phyloP scores from a whole-genome alignment of 2,113 vertebrate genomes.

The Nesospiza acunhae region DNA sequence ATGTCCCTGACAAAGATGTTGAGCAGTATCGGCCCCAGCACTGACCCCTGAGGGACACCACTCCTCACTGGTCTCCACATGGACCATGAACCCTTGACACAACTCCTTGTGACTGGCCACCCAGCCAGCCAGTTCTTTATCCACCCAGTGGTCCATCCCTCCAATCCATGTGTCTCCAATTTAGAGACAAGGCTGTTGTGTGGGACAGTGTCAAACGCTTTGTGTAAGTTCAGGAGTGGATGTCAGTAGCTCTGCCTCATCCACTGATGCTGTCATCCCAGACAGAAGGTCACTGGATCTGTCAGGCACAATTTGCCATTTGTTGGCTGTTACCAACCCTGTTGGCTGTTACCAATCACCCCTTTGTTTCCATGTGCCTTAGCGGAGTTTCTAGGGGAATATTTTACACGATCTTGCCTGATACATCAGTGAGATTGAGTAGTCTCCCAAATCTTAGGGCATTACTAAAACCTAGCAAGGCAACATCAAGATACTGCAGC shows the following conservation, averaged over 20 bases:
- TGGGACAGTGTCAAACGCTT: too few relatives aligned
- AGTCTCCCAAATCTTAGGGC: neutral
- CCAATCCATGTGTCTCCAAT: too few relatives aligned
- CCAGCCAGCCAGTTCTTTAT: too few relatives aligned
- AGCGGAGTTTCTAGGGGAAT: neutral
- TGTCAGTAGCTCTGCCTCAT: neutral
- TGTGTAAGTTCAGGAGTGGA: too few relatives aligned
- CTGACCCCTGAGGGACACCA: too few relatives aligned
- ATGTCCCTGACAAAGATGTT: too few relatives aligned
- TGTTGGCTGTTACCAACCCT: neutral
- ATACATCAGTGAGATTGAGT: neutral
- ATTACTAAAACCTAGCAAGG: neutral
- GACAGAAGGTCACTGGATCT: neutral
- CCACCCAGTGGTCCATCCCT: too few relatives aligned
- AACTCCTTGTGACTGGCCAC: too few relatives aligned
- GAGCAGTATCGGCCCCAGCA: too few relatives aligned
- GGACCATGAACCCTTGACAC: too few relatives aligned
- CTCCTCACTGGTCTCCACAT: too few relatives aligned
- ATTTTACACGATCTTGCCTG: neutral
- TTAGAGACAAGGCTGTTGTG: too few relatives aligned
- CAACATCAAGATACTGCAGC: neutral
- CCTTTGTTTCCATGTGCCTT: neutral
- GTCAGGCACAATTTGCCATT: neutral
- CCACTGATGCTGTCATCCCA: rapidly evolving
- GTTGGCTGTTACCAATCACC: neutral